Conservation (phyloP, 2,888 invertebrate species). For the Sminthurinus aureus region DNA sequence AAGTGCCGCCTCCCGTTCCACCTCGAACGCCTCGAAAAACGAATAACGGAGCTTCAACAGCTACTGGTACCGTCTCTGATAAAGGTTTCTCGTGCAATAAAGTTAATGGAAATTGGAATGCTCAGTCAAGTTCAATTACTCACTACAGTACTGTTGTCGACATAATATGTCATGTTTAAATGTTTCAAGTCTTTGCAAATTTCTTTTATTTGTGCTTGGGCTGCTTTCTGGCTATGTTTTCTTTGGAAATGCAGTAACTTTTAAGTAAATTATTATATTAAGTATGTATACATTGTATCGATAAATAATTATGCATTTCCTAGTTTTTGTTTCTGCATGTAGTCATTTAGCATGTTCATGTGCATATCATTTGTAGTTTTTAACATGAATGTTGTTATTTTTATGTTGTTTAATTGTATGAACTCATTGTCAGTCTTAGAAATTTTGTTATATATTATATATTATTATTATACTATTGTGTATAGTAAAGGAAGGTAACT, state of each 20-base stretch:
- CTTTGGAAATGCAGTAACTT: neutral
- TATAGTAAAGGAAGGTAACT: too few species aligned
- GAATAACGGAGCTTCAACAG: constrained; percentile 40
- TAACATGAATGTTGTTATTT: too few species aligned
- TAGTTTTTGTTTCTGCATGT: too few species aligned
- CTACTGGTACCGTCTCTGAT: neutral
- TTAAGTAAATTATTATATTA: constrained; percentile 2
- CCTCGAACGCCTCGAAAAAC: constrained; percentile 68
- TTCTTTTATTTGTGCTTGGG: constrained; percentile 13
- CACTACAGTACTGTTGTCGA: constrained; percentile 21
- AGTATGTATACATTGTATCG: constrained; percentile 4
- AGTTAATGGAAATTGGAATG: constrained; percentile 7
- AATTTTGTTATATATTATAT: too few species aligned
- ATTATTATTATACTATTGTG: too few species aligned
- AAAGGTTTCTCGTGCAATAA: constrained; percentile 21
- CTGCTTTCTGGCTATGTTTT: neutral
- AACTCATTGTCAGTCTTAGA: too few species aligned
- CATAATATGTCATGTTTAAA: constrained; percentile 24
- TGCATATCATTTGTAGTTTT: too few species aligned
- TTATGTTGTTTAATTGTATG: too few species aligned
- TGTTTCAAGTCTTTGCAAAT: neutral
- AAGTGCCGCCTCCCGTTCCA: constrained; percentile 85
- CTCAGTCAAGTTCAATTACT: neutral
- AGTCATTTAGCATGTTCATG: too few species aligned
- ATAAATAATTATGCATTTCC: neutral